These are phyloP conservation scores for Amphiprion percula DNA, from an alignment of 2,113 vertebrate genomes.

Conservation along the genomic window DNA sequence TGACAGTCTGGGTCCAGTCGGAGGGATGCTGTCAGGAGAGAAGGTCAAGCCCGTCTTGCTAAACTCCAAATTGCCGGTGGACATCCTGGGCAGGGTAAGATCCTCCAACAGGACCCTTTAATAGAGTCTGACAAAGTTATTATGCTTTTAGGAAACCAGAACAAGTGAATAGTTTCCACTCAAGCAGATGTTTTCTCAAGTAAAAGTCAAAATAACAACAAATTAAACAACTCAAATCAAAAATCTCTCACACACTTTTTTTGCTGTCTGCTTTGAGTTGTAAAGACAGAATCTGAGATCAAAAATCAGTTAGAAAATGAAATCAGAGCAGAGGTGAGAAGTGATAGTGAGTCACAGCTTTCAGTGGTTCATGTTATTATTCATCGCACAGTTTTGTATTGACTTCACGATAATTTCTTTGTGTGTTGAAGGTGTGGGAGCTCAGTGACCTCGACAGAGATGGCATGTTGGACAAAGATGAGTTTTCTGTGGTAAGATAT, in stretches of 20 bases:
- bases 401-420: conserved; percentile 28
- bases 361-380: conserved; percentile 7
- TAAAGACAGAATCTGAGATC: neutral
- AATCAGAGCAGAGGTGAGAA: conserved; percentile 28
- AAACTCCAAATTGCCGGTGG: conserved; percentile 98
- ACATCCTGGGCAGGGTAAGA: conserved; percentile 95
- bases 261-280: too few species aligned
- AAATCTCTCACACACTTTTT: too few species aligned
- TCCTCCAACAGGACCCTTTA: neutral
- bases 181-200: too few species aligned
- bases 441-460: conserved; percentile 97
- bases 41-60: conserved; percentile 99
- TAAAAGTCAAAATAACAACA: too few species aligned
- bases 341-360: neutral
- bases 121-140: neutral
- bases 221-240: too few species aligned
- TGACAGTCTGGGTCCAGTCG: conserved; percentile 93
- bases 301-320: neutral
- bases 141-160: neutral
- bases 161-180: neutral
- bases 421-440: conserved; percentile 93
- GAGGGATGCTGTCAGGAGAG: conserved; percentile 94
- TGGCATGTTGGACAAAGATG: conserved; percentile 97
- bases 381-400: conserved; percentile 10
- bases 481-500: conserved; percentile 97